Evolutionary conservation across 1,140 invertebrate genomes (phyloP).

Genomic region (Dicyema japonicum): DNA sequence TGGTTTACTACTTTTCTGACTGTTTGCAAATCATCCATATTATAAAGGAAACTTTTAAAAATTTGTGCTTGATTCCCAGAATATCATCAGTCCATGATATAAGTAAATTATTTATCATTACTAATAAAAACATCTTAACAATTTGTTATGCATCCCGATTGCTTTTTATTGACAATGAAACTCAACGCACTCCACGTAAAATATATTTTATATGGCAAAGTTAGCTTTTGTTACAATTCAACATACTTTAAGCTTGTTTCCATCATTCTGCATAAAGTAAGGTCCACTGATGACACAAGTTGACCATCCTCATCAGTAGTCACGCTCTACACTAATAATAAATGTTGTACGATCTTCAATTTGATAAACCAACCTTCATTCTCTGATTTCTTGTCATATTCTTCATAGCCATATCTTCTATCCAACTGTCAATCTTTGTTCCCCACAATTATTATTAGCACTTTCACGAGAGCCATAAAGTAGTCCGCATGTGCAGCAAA

Average conservation of each 20-base stretch:
- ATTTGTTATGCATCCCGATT: slow-evolving; percentile 34
- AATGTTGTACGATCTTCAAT: slow-evolving; percentile 38
- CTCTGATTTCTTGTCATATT: slow-evolving; percentile 43
- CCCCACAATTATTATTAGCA: too few species aligned
- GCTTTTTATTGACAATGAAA: slow-evolving; percentile 58
- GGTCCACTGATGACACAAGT: slow-evolving; percentile 62
- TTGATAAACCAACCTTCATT: slow-evolving; percentile 70
- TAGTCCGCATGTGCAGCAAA: too few species aligned
- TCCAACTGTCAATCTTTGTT: too few species aligned
- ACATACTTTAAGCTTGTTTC: slow-evolving; percentile 59
- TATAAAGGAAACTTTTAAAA: not conserved
- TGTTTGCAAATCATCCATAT: not conserved
- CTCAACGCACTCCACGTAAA: slow-evolving; percentile 61
- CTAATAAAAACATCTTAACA: slow-evolving; percentile 29
- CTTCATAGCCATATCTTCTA: slow-evolving; percentile 59
- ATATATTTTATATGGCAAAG: slow-evolving; percentile 59
- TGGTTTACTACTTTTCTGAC: not conserved
- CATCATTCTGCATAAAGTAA: slow-evolving; percentile 91
- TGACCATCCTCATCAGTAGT: slow-evolving; percentile 68
- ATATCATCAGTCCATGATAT: not conserved
- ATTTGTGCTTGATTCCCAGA: not conserved
- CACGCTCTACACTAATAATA: slow-evolving; percentile 38
- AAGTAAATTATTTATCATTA: not conserved
- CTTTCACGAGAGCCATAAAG: too few species aligned
- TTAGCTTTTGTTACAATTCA: too few species aligned